Evolutionary conservation across 2,888 invertebrate species (phyloP).

Genomic region (Synergus itoensis): DNA sequence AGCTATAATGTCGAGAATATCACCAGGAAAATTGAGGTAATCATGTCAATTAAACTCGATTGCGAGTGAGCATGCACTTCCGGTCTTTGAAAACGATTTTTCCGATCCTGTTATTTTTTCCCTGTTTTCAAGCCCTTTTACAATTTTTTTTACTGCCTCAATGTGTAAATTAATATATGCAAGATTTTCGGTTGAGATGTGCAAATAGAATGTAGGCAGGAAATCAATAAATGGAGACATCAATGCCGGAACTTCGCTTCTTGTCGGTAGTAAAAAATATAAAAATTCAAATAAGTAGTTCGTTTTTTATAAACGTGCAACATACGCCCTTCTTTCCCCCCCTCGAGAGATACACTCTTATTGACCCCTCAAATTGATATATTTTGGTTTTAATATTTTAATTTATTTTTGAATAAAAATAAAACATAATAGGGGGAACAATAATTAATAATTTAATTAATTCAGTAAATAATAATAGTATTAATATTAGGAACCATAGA

Average conservation of each 20-base stretch:
- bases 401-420: too few species aligned
- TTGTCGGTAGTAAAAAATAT: neutral
- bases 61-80: constrained; percentile 59
- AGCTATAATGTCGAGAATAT: constrained; percentile 54
- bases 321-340: too few species aligned
- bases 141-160: neutral
- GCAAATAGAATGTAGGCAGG: constrained; percentile 6
- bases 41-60: constrained; percentile 57
- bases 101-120: neutral
- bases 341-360: too few species aligned
- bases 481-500: too few species aligned
- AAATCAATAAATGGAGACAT: constrained; percentile 38
- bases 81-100: constrained; percentile 44
- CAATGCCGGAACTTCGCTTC: constrained; percentile 14
- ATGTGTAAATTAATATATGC: neutral
- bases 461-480: too few species aligned
- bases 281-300: neutral
- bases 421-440: too few species aligned
- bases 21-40: constrained; percentile 54
- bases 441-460: too few species aligned
- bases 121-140: neutral
- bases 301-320: too few species aligned
- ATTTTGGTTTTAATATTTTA: too few species aligned
- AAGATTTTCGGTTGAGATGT: neutral
- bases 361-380: too few species aligned